Evolutionary conservation across 2,797 vertebrate genomes (phyloP), one percentile per base, ranked within the genome.

Genomic region (Melanotaenia boesemani): DNA sequence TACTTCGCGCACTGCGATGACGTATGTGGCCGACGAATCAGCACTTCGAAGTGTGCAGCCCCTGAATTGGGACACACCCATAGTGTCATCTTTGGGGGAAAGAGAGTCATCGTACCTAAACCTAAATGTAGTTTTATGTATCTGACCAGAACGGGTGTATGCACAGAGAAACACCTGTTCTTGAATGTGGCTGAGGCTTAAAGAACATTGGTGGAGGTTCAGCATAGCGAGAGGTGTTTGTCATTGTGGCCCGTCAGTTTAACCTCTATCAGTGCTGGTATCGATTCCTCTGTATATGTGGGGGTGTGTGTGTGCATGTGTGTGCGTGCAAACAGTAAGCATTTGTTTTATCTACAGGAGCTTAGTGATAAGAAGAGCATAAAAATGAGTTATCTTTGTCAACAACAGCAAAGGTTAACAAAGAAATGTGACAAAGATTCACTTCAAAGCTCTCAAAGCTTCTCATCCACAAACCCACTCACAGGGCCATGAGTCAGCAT

Each of bases 391-490:
- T 20, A 1, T 54, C 50, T 24, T 54, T 18, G 39, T 5, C 28
- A 11, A 57, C 6, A 59, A 37, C 16, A 39, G 73, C 76, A 62
- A 72, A 78, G 78, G 69, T 77, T 76, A 79, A 76, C 46, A 55
- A 76, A 69, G 78, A 54, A 30, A 78, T 75, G 26, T 76, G 52
- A 74, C 55, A 74, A 39, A 82, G 72, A 83, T 83, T 72, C 68
- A 72, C 82, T 80, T 84, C 22, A 22, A 37, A 74, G 63, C 44
- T 74, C 71, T 22, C 26, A 6, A 26, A 26, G 50, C 50, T 26
- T 54, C 22, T 54, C 50, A 26, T 24, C 11, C 22, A 54, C 57
- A 50, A 55, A 71, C 61, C 61, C 44, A 67, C 56, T 63, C 36
- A 0, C 20, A 1, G 61, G 11, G 72, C 63, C 65, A 58, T 80